Conservation (phyloP, 2,797 vertebrate species). For the Sebastes jordani region DNA sequence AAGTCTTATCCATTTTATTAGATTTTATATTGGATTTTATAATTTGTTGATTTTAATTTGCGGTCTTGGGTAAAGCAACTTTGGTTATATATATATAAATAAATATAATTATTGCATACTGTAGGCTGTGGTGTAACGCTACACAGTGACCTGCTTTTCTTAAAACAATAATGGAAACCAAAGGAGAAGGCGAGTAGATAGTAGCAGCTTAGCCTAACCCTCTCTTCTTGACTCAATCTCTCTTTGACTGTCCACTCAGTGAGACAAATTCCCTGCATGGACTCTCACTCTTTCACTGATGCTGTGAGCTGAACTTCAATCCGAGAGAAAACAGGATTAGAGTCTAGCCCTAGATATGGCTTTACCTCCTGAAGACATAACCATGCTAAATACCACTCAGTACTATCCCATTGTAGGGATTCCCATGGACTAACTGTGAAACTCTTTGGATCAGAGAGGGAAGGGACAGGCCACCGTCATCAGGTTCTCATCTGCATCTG, state of each 20-base stretch:
- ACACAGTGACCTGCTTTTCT: background rate
- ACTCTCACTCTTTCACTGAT: slow-evolving; percentile 34
- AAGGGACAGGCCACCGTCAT: background rate
- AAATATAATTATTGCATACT: background rate
- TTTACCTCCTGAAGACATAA: slow-evolving; percentile 59
- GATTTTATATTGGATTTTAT: background rate
- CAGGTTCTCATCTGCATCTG: slow-evolving; percentile 41
- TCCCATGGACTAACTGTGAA: slow-evolving; percentile 36
- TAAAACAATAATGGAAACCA: slow-evolving; percentile 9
- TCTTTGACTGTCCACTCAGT: slow-evolving; percentile 41
- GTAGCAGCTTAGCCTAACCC: slow-evolving; percentile 36
- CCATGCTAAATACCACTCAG: slow-evolving; percentile 58
- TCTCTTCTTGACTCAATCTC: slow-evolving; percentile 36
- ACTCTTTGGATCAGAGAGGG: slow-evolving; percentile 16
- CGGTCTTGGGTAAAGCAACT: background rate
- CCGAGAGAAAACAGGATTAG: slow-evolving; percentile 72
- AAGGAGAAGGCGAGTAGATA: background rate
- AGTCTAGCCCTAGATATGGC: slow-evolving; percentile 56
- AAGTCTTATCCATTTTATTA: background rate
- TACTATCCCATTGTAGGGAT: slow-evolving; percentile 55
- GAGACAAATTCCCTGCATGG: slow-evolving; percentile 54
- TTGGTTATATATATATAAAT: background rate
- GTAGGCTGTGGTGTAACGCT: background rate
- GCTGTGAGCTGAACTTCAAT: slow-evolving; percentile 59
- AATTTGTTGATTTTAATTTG: background rate